Conservation (phyloP, 2,888 invertebrate species). For the Rhamnusium bicolor region DNA sequence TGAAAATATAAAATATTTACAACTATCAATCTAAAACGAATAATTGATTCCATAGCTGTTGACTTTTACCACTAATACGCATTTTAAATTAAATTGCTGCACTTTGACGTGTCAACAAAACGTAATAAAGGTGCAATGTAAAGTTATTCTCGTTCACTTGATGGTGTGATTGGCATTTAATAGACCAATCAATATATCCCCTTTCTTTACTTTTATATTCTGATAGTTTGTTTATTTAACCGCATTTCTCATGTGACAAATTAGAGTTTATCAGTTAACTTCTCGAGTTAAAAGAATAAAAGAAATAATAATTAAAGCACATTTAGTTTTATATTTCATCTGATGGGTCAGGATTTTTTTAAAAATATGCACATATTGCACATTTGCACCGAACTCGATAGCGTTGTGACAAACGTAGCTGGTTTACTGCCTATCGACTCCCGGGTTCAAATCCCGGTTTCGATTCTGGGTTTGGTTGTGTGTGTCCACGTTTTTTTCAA, state of each 20-base stretch:
- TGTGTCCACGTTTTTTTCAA: too few species aligned
- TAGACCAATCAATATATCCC: not conserved
- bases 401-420: too few species aligned
- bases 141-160: not conserved
- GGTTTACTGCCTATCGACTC: too few species aligned
- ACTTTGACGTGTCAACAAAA: conserved; percentile 8
- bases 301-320: too few species aligned
- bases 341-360: too few species aligned
- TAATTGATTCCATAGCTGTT: not conserved
- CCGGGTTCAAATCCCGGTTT: too few species aligned
- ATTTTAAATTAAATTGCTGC: not conserved
- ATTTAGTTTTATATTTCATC: too few species aligned
- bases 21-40: not conserved
- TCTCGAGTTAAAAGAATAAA: not conserved
- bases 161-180: not conserved
- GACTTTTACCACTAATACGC: not conserved
- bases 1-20: not conserved
- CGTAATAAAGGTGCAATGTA: not conserved
- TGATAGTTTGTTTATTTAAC: not conserved
- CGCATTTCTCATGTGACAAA: not conserved
- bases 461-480: too few species aligned
- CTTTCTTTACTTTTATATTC: not conserved
- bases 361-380: too few species aligned
- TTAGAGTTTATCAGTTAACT: not conserved
- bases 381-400: too few species aligned